phyloP scores from a whole-genome alignment of 2,797 vertebrate genomes.

The Myiotriccus ornatus region DNA sequence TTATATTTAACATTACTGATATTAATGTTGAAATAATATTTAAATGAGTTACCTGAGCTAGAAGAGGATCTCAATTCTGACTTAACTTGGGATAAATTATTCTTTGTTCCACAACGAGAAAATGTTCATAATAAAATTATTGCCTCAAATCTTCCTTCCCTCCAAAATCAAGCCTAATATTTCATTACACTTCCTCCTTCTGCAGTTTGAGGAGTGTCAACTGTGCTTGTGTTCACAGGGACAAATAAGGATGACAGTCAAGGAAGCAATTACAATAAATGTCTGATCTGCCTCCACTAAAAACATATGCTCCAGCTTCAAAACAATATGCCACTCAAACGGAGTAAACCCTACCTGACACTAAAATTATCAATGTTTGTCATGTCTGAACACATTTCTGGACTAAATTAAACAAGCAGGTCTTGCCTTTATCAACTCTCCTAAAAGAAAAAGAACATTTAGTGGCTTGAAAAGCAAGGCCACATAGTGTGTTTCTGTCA shows the following conservation, averaged over 20 bases:
- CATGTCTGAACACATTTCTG: constrained; percentile 11
- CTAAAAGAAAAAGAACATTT: not conserved
- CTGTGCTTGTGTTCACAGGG: not conserved
- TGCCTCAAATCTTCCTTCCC: not conserved
- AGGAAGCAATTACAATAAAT: not conserved
- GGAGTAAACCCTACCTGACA: constrained; percentile 18
- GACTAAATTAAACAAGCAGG: not conserved
- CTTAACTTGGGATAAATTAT: not conserved
- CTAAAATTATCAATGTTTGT: constrained; percentile 11
- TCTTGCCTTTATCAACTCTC: not conserved
- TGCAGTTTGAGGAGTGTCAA: not conserved
- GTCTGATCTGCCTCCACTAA: constrained; percentile 17
- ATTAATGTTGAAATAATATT: not conserved
- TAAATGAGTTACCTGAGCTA: not conserved
- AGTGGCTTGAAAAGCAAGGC: constrained; percentile 15
- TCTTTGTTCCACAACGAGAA: not conserved
- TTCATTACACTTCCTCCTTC: not conserved
- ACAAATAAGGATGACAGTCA: not conserved
- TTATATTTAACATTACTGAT: not conserved
- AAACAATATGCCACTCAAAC: constrained; percentile 21
- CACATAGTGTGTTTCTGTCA: not conserved
- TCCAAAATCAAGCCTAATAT: not conserved
- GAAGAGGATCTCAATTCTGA: not conserved
- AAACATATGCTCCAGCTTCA: constrained; percentile 23
- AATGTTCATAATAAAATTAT: not conserved